phyloP scores from a whole-genome alignment of 2,888 invertebrate species.

The Sthenelais limicola region DNA sequence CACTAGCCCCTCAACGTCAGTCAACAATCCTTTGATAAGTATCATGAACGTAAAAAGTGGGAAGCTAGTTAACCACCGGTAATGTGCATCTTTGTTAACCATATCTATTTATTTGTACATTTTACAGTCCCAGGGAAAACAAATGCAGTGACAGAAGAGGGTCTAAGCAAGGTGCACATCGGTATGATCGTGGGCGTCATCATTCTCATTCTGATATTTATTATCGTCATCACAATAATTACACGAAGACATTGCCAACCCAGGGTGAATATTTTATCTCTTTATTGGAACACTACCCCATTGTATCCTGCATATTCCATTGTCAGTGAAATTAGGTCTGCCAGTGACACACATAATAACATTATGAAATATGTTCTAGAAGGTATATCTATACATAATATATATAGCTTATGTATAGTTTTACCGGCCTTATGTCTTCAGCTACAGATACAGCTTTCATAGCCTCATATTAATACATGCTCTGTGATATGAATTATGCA shows the following conservation, averaged over 20 bases:
- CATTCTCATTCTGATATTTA: conserved; percentile 6
- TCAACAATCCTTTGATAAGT: neutral
- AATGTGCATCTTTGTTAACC: neutral
- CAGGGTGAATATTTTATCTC: conserved; percentile 25
- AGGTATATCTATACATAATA: neutral
- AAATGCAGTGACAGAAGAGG: neutral
- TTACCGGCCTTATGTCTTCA: no score
- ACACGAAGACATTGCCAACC: conserved; percentile 34
- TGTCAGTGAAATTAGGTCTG: no score
- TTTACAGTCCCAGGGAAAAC: neutral
- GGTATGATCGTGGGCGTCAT: conserved; percentile 39
- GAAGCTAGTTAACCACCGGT: neutral
- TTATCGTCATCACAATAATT: conserved; percentile 13
- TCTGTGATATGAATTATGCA: no score
- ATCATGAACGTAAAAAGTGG: neutral
- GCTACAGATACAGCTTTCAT: no score
- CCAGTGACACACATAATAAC: no score
- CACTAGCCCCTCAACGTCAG: no score
- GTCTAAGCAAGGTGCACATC: conserved; percentile 31
- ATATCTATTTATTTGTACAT: no score
- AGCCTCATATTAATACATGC: no score
- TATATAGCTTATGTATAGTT: no score
- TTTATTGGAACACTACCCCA: no score
- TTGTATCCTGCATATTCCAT: no score
- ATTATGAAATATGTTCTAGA: no score